Evolutionary conservation across 2,797 vertebrate genomes (phyloP).

Genomic region (Tangara arthus): DNA sequence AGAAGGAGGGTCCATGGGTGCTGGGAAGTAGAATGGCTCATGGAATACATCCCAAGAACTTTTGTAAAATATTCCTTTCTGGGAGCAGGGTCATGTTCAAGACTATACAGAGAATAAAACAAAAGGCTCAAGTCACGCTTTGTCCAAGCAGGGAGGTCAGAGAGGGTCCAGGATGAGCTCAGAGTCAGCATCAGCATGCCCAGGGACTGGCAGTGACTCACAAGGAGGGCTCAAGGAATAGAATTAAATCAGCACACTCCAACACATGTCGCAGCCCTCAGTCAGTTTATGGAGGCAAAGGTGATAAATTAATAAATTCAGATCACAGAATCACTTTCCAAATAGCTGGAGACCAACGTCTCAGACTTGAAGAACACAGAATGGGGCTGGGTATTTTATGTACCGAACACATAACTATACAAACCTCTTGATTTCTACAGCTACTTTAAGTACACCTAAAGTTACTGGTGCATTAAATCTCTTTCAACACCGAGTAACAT

Average conservation of each 20-base stretch:
- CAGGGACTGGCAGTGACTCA: background rate
- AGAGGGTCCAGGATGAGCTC: background rate
- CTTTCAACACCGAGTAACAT: background rate
- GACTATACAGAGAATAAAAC: background rate
- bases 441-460: background rate
- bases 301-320: background rate
- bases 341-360: background rate
- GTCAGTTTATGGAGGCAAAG: background rate
- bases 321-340: background rate
- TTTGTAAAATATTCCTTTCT: background rate
- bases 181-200: background rate
- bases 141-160: background rate
- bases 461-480: background rate
- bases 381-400: background rate
- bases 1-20: background rate
- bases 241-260: background rate
- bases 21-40: background rate
- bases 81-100: background rate
- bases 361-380: background rate
- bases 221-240: background rate
- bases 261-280: background rate
- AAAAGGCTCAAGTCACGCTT: background rate
- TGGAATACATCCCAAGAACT: background rate
- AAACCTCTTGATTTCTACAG: background rate
- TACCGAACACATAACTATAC: rapidly evolving